Evolutionary conservation across 2,888 invertebrate species (phyloP), one percentile per base, ranked within the genome.

Genomic region (Caenorhabditis japonica): DNA sequence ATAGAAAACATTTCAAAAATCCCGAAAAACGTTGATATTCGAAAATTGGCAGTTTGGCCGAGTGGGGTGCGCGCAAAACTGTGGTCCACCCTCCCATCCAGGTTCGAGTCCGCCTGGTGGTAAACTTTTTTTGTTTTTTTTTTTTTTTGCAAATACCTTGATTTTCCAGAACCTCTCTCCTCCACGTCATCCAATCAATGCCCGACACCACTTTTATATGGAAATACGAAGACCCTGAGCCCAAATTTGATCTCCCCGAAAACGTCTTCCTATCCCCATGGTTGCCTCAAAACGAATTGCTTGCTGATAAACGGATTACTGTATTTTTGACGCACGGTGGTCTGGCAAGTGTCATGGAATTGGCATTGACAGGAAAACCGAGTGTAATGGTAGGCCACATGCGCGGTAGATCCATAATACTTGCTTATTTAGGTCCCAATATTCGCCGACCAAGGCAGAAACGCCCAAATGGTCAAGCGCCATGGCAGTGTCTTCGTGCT

Each of bases 391-490:
- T 64, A 13, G 34, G 47, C 44, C 25, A 15, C 30, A 30, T n/a
- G n/a, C n/a, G n/a, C n/a, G n/a, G n/a, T n/a, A n/a, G n/a, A n/a
- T n/a, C n/a, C n/a, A n/a, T n/a, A n/a, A n/a, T n/a, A n/a, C n/a
- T n/a, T n/a, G 30, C 30, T 30, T 13, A 8, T 15, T 30, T 30
- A 72, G 69, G 61, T 82, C n/a, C 82, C 82, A 0, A 51, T 79
- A 8, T 79, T 81, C 38, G 79, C 75, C 10, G 83, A 83, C 33
- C 83, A 83, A 53, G 51, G 69, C 4, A 36, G 81, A 17, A 83
- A 83, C 55, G 76, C 76, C 0, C 51, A 53, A 12, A 75, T 80
- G 76, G 30, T 80, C n/a, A 58, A 69, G 25, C 19, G 79, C n/a
- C 68, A 72, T 27, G 72, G 72, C 19, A 59, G 68, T 0, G 79